A percentile compares a stretch with the other conserved stretches of the same genome.
phyloP scores from a whole-genome alignment of 2,113 vertebrate species.

The Pampusana beccarii region DNA sequence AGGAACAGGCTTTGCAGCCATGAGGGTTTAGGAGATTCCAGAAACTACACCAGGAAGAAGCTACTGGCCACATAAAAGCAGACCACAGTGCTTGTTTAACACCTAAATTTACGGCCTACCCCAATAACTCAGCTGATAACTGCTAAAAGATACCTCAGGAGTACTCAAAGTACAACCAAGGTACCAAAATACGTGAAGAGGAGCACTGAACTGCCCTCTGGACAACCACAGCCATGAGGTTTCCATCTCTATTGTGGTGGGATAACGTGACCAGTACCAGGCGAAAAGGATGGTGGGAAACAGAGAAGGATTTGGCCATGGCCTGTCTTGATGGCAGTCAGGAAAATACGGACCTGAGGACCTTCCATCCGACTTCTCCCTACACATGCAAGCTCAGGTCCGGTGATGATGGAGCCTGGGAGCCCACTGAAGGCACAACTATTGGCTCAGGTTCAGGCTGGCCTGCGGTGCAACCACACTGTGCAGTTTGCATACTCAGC shows the following conservation, averaged over 20 bases:
- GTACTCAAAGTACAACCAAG: not conserved
- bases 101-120: not conserved
- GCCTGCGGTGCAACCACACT: not conserved
- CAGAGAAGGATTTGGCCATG: not conserved
- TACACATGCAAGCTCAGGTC: not conserved
- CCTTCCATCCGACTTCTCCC: not conserved
- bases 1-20: not conserved
- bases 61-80: not conserved
- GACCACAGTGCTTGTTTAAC: not conserved
- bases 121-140: not conserved
- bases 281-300: not conserved
- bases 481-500: not conserved
- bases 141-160: not conserved
- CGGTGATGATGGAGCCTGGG: not conserved
- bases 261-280: not conserved
- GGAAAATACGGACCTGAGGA: not conserved
- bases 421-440: not conserved
- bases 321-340: not conserved
- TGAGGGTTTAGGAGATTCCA: not conserved
- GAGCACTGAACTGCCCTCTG: not conserved
- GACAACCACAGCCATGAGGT: not conserved
- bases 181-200: not conserved
- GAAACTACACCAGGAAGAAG: not conserved
- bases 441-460: not conserved
- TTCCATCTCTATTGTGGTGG: not conserved